phyloP scores from a whole-genome alignment of 35 echinoderm and acorn worm genomes.

The Amphiura filiformis region DNA sequence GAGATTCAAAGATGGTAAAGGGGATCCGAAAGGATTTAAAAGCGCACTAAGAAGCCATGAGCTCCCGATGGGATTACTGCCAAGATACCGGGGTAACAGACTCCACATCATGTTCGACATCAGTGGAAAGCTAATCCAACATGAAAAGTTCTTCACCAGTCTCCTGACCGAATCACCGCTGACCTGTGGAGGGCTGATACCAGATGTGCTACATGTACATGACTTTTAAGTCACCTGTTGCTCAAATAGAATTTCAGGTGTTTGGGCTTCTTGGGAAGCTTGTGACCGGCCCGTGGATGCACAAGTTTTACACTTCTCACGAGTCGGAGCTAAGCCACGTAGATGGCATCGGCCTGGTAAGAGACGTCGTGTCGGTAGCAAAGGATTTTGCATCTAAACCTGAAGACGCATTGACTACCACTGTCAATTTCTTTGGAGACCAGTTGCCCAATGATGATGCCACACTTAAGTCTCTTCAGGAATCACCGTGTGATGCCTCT shows the following conservation, averaged over 20 bases:
- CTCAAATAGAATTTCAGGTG: too few species aligned
- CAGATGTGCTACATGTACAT: not conserved
- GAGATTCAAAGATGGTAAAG: constrained; percentile 33
- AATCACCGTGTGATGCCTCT: not conserved
- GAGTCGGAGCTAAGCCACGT: not conserved
- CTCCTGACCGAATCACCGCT: not conserved
- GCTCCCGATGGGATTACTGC: constrained; percentile 20
- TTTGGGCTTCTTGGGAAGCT: constrained; percentile 11
- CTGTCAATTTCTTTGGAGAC: not conserved
- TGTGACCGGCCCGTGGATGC: constrained; percentile 7
- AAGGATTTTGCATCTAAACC: not conserved
- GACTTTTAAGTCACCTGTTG: not conserved
- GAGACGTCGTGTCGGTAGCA: not conserved
- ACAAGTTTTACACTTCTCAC: not conserved
- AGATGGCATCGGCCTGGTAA: not conserved
- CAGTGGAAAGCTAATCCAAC: constrained; percentile 9
- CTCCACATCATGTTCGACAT: constrained; percentile 42
- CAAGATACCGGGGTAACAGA: constrained; percentile 42
- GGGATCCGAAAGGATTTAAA: too few species aligned
- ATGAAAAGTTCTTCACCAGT: constrained; percentile 7
- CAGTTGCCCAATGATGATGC: not conserved
- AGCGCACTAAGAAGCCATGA: not conserved
- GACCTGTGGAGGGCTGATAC: not conserved
- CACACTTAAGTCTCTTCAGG: not conserved
- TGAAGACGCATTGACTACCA: not conserved